Evolutionary conservation across 2,113 vertebrate species (phyloP).

Genomic region (Alouatta palliata): DNA sequence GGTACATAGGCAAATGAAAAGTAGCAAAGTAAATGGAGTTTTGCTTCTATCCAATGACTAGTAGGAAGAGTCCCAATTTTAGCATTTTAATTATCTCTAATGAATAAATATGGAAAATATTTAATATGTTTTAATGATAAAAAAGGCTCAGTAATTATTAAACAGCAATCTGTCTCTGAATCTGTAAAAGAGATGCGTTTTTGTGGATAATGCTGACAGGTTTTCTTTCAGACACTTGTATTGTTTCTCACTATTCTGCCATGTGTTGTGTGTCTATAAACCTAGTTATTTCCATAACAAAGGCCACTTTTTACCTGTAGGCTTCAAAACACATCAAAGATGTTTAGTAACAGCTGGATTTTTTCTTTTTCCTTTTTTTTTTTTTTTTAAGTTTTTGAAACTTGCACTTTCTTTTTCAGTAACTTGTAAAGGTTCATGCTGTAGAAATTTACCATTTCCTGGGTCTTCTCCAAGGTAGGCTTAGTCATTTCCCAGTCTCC

Average conservation of each 20-base stretch:
- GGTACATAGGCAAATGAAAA: neutral
- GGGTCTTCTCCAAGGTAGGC: neutral
- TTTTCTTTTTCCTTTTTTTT: neutral
- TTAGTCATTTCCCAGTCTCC: neutral
- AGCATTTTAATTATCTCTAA: neutral
- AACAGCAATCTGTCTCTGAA: neutral
- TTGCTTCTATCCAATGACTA: neutral
- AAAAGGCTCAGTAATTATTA: neutral
- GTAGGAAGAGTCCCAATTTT: neutral
- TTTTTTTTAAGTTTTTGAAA: neutral
- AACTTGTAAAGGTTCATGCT: neutral
- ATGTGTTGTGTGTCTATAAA: neutral
- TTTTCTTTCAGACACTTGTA: slow-evolving; percentile 54
- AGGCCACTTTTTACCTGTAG: neutral
- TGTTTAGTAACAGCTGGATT: neutral
- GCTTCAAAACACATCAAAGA: neutral
- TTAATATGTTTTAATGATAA: neutral
- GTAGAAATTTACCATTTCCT: neutral
- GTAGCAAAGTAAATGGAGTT: neutral
- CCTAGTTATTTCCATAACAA: slow-evolving; percentile 54
- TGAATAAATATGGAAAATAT: neutral
- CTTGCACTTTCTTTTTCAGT: neutral
- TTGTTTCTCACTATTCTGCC: slow-evolving; percentile 18
- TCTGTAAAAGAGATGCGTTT: slow-evolving; percentile 49
- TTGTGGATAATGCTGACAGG: slow-evolving; percentile 41